A percentile compares a stretch with the other conserved stretches of the same genome.
These are phyloP conservation scores for Stichodactyla helianthus DNA, from an alignment of 64 coral and sea anemone genomes.

Conservation along the genomic window DNA sequence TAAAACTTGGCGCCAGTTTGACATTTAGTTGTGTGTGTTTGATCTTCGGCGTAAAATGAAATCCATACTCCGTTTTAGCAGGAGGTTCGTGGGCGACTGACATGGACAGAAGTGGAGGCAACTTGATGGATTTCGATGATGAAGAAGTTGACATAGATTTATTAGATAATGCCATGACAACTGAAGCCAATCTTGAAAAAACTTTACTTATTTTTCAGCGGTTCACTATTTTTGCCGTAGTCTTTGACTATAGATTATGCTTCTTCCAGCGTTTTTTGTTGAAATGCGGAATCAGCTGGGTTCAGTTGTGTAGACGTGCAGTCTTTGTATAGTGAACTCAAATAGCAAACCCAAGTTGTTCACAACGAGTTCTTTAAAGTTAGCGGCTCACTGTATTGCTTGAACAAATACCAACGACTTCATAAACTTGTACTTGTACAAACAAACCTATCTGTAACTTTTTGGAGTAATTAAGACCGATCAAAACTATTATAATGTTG, in stretches of 20 bases:
- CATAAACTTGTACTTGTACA: background rate
- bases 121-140: background rate
- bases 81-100: constrained; percentile 28
- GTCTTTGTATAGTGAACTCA: no score
- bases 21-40: constrained; percentile 47
- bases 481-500: background rate
- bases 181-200: background rate
- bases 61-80: constrained; percentile 57
- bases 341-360: no score
- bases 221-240: no score
- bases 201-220: background rate
- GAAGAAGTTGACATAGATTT: background rate
- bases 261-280: no score
- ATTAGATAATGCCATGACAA: background rate
- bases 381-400: no score
- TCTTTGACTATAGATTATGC: no score
- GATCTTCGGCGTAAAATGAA: constrained; percentile 72
- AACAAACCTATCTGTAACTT: background rate
- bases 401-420: background rate
- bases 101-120: constrained; percentile 77
- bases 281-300: no score
- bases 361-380: no score
- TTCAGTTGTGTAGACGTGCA: no score
- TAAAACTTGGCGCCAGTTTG: constrained; percentile 84
- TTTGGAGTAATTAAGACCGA: background rate